Evolutionary conservation across 2,888 invertebrate genomes (phyloP).

Genomic region (Trichogramma dendrolimi): DNA sequence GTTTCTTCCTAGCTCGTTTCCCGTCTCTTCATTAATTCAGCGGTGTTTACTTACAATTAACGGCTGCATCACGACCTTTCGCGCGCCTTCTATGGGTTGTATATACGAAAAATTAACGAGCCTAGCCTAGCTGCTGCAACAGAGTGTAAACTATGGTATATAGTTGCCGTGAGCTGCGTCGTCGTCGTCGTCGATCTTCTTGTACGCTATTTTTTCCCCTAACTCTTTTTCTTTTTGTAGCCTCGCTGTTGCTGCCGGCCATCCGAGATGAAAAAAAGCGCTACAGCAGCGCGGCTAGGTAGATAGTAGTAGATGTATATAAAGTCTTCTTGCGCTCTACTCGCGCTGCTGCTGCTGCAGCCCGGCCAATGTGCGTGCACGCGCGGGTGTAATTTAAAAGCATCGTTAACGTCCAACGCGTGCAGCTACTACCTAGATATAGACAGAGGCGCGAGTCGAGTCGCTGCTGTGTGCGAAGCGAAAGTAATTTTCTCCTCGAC

Average conservation of each 20-base stretch:
- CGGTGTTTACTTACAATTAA: too few species aligned
- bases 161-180: background rate
- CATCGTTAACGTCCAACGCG: conserved; percentile 7
- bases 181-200: background rate
- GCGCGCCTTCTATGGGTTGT: too few species aligned
- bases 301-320: background rate
- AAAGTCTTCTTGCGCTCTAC: background rate
- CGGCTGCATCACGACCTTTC: too few species aligned
- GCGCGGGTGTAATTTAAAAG: conserved; percentile 10
- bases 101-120: too few species aligned
- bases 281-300: background rate
- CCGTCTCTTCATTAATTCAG: too few species aligned
- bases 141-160: too few species aligned
- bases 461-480: background rate
- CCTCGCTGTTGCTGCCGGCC: too few species aligned
- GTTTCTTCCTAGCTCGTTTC: too few species aligned
- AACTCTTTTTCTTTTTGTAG: background rate
- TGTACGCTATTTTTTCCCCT: background rate
- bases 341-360: background rate
- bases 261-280: background rate
- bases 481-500: conserved; percentile 17
- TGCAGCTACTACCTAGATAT: too few species aligned
- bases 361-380: background rate
- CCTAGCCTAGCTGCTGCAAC: too few species aligned
- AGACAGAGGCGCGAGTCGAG: background rate